A percentile compares a stretch with the other conserved stretches of the same genome.
Conservation (phyloP, 92 coral and sea anemone genomes). For the Heliopora coerulea region DNA sequence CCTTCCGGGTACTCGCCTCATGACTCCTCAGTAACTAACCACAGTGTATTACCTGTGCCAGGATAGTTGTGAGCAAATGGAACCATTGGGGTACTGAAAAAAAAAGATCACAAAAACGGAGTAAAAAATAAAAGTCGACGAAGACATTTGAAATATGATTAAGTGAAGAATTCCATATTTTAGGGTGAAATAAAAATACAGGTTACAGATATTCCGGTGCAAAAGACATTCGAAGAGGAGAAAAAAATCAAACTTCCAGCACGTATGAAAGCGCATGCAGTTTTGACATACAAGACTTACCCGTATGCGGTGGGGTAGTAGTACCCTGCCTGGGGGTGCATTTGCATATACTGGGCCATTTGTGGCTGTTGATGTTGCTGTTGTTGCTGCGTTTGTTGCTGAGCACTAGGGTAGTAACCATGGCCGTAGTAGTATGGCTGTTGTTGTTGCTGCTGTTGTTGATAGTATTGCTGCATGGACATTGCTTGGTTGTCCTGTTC, state of each 20-base stretch:
- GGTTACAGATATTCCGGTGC: too few species aligned
- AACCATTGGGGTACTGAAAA: neutral
- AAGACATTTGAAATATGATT: too few species aligned
- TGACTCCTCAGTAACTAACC: neutral
- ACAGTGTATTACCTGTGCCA: neutral
- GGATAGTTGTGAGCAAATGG: neutral
- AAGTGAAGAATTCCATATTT: too few species aligned
- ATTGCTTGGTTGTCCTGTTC: conserved; percentile 63
- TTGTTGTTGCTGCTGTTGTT: conserved; percentile 63
- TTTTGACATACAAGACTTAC: neutral
- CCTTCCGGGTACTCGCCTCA: too few species aligned
- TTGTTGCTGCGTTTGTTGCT: conserved; percentile 58
- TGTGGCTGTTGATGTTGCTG: conserved; percentile 61
- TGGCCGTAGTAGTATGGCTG: conserved; percentile 6
- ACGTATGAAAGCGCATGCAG: too few species aligned
- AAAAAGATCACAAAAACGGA: too few species aligned
- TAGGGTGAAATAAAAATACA: too few species aligned
- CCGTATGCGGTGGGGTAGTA: conserved; percentile 26
- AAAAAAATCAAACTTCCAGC: too few species aligned
- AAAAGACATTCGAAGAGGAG: too few species aligned
- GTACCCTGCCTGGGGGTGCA: conserved; percentile 57
- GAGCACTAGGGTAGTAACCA: neutral
- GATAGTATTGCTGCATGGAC: conserved; percentile 65
- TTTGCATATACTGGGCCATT: conserved; percentile 68
- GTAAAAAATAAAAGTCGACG: too few species aligned